These are phyloP conservation scores for Menidia beryllina DNA, from an alignment of 2,113 vertebrate genomes.

Conservation along the genomic window DNA sequence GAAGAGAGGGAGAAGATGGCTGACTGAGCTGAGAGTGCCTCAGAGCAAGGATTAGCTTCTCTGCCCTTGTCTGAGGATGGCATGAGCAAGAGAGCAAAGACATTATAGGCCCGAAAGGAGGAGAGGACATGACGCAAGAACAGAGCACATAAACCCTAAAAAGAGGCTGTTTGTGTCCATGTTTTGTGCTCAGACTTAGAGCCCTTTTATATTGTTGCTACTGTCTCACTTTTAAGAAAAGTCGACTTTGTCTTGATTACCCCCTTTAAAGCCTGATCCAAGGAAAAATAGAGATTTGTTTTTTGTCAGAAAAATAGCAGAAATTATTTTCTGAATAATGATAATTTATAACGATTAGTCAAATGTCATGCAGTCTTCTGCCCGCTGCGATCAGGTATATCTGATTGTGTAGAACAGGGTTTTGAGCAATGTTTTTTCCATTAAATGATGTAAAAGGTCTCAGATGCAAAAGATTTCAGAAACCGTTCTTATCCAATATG, in stretches of 20 bases:
- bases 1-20: constrained; percentile 51
- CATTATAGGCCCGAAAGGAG: constrained; percentile 38
- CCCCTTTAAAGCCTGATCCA: too few relatives aligned
- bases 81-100: constrained; percentile 42
- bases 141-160: not conserved
- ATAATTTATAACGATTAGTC: too few relatives aligned
- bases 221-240: not conserved
- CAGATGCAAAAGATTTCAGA: too few relatives aligned
- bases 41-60: constrained; percentile 73
- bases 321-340: too few relatives aligned
- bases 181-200: not conserved
- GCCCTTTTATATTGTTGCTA: not conserved
- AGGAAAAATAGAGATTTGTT: too few relatives aligned
- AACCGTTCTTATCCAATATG: too few relatives aligned
- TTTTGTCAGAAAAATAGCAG: too few relatives aligned
- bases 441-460: too few relatives aligned
- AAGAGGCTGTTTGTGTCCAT: not conserved
- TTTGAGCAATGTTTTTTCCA: too few relatives aligned
- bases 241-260: not conserved
- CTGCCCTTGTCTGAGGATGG: constrained; percentile 62
- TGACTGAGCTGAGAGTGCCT: constrained; percentile 63
- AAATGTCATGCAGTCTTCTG: too few relatives aligned
- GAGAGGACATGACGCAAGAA: constrained; percentile 45
- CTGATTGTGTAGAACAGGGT: too few relatives aligned
- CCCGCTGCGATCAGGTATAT: too few relatives aligned